A percentile compares a stretch with the other conserved stretches of the same genome.
phyloP scores from a whole-genome alignment of 2,113 vertebrate genomes.

The Platysternon megacephalum region DNA sequence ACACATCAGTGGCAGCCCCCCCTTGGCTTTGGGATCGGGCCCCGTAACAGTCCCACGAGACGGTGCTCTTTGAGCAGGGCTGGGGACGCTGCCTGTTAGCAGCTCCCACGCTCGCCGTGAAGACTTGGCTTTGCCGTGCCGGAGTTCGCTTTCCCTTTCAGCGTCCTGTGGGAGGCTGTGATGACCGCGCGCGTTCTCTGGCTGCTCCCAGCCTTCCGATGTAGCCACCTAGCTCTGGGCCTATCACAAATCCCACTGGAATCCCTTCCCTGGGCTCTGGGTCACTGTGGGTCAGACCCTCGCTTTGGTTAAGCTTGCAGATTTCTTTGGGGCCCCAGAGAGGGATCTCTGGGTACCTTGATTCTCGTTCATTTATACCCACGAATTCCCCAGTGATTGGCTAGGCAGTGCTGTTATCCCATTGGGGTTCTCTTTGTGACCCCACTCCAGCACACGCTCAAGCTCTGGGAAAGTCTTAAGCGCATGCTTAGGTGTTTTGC shows the following conservation, averaged over 20 bases:
- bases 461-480: too few species aligned
- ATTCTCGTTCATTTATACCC: neutral
- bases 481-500: neutral
- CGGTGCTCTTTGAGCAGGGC: neutral
- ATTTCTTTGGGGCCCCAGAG: neutral
- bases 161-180: neutral
- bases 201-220: neutral
- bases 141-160: neutral
- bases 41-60: neutral
- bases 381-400: neutral
- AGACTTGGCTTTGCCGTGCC: neutral
- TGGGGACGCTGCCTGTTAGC: slow-evolving; percentile 42
- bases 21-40: neutral
- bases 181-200: neutral
- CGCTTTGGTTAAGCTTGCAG: neutral
- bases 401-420: neutral
- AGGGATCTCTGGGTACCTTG: neutral
- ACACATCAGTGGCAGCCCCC: neutral
- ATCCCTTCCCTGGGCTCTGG: neutral
- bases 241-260: neutral
- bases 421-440: neutral
- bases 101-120: slow-evolving; percentile 31
- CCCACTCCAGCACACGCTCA: too few species aligned
- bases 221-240: neutral
- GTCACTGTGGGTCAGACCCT: too few species aligned